phyloP scores from a whole-genome alignment of 2,797 vertebrate genomes.

The Natrix natrix region DNA sequence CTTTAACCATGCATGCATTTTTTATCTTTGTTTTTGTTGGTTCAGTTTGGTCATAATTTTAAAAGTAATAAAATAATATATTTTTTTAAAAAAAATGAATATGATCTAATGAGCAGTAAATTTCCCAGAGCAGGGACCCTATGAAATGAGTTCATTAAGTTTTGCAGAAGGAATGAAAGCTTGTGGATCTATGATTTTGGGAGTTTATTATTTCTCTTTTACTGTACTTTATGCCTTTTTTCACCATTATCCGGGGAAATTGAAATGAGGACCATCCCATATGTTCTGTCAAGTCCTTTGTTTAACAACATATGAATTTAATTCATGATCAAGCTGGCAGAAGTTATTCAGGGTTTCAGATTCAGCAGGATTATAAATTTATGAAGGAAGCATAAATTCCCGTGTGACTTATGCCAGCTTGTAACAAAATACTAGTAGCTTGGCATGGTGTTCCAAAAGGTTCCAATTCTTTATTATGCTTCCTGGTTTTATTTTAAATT shows the following conservation, averaged over 20 bases:
- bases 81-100: not conserved
- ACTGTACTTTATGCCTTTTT: conserved; percentile 28
- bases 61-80: not conserved
- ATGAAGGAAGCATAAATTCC: not conserved
- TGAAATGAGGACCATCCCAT: not conserved
- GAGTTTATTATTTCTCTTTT: not conserved
- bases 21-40: not conserved
- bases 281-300: rapidly evolving
- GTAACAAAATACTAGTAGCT: not conserved
- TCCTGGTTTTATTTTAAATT: not conserved
- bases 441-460: not conserved
- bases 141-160: not conserved
- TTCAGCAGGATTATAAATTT: not conserved
- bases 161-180: not conserved
- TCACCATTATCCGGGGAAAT: not conserved
- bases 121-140: not conserved
- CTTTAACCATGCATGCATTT: not conserved
- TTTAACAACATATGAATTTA: conserved; percentile 22
- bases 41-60: not conserved
- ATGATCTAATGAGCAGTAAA: rapidly evolving
- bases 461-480: conserved; percentile 5
- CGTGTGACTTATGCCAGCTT: not conserved
- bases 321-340: rapidly evolving
- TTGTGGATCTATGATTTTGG: not conserved
- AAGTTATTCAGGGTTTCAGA: conserved; percentile 3